Evolutionary conservation across 1,140 invertebrate species (phyloP).

Genomic region (Battus philenor): DNA sequence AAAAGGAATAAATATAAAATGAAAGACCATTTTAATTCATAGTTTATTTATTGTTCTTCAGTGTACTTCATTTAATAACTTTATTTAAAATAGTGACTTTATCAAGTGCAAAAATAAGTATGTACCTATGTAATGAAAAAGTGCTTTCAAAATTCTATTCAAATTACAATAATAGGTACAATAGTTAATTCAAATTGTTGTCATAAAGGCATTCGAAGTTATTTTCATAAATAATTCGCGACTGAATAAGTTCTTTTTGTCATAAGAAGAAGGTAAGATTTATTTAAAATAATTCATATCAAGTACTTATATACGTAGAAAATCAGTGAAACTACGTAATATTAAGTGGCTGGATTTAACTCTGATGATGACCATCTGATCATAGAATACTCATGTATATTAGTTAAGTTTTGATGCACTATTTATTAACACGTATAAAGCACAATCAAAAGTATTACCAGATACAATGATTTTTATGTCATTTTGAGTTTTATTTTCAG

Average conservation of each 20-base stretch:
- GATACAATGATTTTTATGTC: too few species aligned
- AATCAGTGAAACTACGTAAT: background rate
- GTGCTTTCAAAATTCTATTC: conserved; percentile 63
- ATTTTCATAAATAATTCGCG: background rate
- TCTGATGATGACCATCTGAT: too few species aligned
- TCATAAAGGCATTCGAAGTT: conserved; percentile 5
- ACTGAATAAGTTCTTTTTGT: conserved; percentile 12
- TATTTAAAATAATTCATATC: background rate
- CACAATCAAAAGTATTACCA: too few species aligned
- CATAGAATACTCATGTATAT: too few species aligned
- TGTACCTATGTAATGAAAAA: conserved; percentile 55
- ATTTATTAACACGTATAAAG: too few species aligned
- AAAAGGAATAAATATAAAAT: conserved; percentile 20
- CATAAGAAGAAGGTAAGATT: conserved; percentile 8
- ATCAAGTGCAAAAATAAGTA: conserved; percentile 72
- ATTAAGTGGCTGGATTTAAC: too few species aligned
- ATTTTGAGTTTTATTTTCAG: too few species aligned
- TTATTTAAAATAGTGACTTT: conserved; percentile 71
- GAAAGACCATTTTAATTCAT: conserved; percentile 37
- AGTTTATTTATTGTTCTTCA: conserved; percentile 59
- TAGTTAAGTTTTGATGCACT: too few species aligned
- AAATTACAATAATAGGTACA: conserved; percentile 28
- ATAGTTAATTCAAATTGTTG: conserved; percentile 19
- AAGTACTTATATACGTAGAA: background rate
- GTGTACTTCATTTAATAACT: conserved; percentile 62